A percentile compares a stretch with the other conserved stretches of the same genome.
Conservation (phyloP, 2,797 vertebrate species). For the Sebastes baramenuke region DNA sequence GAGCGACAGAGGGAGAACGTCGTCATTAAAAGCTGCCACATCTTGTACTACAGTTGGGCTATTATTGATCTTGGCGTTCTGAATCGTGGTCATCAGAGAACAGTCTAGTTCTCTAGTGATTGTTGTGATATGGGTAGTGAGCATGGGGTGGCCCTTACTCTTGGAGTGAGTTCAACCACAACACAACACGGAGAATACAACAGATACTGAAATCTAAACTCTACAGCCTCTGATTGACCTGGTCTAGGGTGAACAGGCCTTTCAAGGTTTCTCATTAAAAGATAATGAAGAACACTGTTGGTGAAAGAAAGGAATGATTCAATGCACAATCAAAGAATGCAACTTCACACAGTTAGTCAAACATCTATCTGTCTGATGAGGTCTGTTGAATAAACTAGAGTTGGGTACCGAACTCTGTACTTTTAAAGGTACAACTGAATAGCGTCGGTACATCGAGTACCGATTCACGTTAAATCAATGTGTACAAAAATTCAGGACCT, state of each 20-base stretch:
- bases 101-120: conserved; percentile 8
- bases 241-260: conserved; percentile 49
- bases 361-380: not conserved
- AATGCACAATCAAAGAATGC: conserved; percentile 43
- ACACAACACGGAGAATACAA: conserved; percentile 59
- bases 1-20: not conserved
- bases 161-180: conserved; percentile 56
- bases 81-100: conserved; percentile 17
- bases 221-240: conserved; percentile 27
- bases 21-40: not conserved
- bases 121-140: conserved; percentile 50
- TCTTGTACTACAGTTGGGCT: not conserved
- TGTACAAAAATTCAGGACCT: not conserved
- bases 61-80: not conserved
- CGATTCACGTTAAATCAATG: not conserved
- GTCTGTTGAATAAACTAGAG: not conserved
- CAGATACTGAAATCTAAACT: conserved; percentile 57
- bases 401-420: not conserved
- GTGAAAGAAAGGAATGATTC: conserved; percentile 47
- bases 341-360: conserved; percentile 31
- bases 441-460: not conserved
- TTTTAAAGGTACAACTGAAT: not conserved
- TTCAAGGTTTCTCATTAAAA: conserved; percentile 64
- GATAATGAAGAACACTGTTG: conserved; percentile 59
- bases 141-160: conserved; percentile 37